Conservation (phyloP, 2,888 invertebrate species). For the Carpatolechia fugitivella region DNA sequence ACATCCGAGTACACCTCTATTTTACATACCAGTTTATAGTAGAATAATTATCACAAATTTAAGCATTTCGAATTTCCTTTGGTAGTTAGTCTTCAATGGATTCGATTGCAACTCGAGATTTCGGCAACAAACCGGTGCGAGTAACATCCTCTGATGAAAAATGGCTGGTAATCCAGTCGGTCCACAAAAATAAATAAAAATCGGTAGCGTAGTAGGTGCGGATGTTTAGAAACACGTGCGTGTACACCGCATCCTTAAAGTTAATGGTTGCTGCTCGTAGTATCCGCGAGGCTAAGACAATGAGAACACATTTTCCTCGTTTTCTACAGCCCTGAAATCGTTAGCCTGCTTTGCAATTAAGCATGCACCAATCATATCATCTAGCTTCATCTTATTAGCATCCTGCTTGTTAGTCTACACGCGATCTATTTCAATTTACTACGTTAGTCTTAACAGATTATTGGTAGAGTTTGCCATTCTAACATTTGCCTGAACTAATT, state of each 20-base stretch:
- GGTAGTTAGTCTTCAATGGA: not conserved
- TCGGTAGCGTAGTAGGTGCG: conserved; percentile 8
- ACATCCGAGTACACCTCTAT: no score
- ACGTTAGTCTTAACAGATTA: no score
- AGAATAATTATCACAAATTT: no score
- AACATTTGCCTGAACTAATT: no score
- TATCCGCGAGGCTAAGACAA: conserved; percentile 43
- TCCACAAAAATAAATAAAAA: not conserved
- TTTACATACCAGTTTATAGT: no score
- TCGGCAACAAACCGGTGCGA: conserved; percentile 3
- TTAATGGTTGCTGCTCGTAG: conserved; percentile 17
- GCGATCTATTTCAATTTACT: not conserved
- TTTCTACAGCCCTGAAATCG: conserved; percentile 46
- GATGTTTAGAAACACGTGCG: conserved; percentile 37
- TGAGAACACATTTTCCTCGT: conserved; percentile 52
- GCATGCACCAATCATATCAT: conserved; percentile 9
- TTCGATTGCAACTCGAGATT: not conserved
- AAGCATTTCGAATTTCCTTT: not conserved
- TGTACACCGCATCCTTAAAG: conserved; percentile 29
- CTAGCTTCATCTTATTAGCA: conserved; percentile 2
- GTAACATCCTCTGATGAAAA: conserved; percentile 8
- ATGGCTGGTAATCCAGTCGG: not conserved
- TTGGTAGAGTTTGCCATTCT: no score
- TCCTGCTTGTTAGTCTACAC: not conserved
- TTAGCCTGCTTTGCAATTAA: conserved; percentile 2